Conservation (phyloP, 2,113 vertebrate genomes). For the Hylia prasina region DNA sequence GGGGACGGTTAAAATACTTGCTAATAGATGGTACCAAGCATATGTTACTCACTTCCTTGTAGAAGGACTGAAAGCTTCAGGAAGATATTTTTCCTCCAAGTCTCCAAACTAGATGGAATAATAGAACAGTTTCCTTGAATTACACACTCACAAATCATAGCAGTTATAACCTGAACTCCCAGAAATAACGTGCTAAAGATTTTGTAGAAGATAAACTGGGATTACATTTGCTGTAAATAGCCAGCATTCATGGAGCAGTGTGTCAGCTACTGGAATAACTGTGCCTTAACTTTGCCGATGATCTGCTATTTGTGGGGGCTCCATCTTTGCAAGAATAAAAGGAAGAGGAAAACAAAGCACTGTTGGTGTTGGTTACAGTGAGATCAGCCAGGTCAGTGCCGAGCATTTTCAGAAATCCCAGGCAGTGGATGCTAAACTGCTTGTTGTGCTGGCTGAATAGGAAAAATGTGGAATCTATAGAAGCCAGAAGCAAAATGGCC, state of each 20-base stretch:
- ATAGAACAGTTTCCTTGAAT: not conserved
- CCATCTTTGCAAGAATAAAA: not conserved
- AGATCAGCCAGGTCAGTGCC: not conserved
- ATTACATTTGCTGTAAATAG: not conserved
- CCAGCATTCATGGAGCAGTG: not conserved
- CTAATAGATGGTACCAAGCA: not conserved
- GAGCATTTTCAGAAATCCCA: not conserved
- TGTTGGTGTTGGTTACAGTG: not conserved
- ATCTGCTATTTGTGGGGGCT: not conserved
- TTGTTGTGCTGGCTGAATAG: not conserved
- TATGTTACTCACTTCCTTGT: not conserved
- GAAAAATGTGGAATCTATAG: constrained; percentile 23
- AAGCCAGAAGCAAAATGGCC: constrained; percentile 30
- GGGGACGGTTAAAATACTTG: not conserved
- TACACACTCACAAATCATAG: not conserved
- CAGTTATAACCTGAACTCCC: not conserved
- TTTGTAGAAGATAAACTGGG: not conserved
- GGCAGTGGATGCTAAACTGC: not conserved
- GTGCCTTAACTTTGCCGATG: not conserved
- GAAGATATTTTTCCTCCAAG: not conserved
- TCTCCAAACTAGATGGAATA: not conserved
- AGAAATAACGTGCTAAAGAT: not conserved
- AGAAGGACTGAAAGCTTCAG: not conserved
- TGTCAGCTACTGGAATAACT: constrained; percentile 7
- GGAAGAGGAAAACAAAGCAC: not conserved